Percentiles rank a stretch among this genome's conserved stretches.
These are phyloP conservation scores for Himantopus leucocephalus DNA, from an alignment of 2,113 vertebrate genomes.

Conservation along the genomic window DNA sequence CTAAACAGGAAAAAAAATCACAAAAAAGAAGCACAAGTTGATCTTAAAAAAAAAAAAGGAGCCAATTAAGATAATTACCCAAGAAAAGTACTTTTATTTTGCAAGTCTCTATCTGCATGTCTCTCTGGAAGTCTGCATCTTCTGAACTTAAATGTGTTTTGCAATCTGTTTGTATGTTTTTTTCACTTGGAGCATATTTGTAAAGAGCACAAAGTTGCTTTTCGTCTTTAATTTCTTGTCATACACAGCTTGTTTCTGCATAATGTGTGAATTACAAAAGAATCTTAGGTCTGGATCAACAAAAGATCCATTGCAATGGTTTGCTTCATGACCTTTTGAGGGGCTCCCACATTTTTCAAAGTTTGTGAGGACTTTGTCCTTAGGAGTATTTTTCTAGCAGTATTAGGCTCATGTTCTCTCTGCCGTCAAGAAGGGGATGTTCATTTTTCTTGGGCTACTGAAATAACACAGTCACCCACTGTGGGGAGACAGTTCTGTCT, in stretches of 20 bases:
- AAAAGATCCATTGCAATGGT: not conserved
- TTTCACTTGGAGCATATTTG: not conserved
- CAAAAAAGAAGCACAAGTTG: not conserved
- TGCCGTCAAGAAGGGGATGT: not conserved
- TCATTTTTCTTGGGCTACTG: not conserved
- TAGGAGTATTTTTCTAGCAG: not conserved
- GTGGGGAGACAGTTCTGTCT: not conserved
- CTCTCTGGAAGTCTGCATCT: slow-evolving; percentile 15
- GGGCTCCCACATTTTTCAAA: not conserved
- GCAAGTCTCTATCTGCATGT: not conserved
- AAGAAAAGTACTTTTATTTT: slow-evolving; percentile 30
- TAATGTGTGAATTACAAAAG: not conserved
- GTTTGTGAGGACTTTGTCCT: not conserved
- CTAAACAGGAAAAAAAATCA: not conserved
- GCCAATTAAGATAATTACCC: slow-evolving; percentile 46
- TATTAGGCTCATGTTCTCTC: not conserved
- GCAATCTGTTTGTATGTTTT: slow-evolving; percentile 52
- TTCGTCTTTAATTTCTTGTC: slow-evolving; percentile 14
- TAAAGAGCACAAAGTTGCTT: not conserved
- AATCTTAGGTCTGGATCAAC: not conserved
- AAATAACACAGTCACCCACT: not conserved
- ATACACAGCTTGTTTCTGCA: not conserved
- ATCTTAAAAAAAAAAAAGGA: not conserved
- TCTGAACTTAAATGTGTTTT: slow-evolving; percentile 57
- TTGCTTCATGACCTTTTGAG: not conserved